These are phyloP conservation scores for Brachionus sp. DNA, from an alignment of 1,140 invertebrate genomes.

Conservation along the genomic window DNA sequence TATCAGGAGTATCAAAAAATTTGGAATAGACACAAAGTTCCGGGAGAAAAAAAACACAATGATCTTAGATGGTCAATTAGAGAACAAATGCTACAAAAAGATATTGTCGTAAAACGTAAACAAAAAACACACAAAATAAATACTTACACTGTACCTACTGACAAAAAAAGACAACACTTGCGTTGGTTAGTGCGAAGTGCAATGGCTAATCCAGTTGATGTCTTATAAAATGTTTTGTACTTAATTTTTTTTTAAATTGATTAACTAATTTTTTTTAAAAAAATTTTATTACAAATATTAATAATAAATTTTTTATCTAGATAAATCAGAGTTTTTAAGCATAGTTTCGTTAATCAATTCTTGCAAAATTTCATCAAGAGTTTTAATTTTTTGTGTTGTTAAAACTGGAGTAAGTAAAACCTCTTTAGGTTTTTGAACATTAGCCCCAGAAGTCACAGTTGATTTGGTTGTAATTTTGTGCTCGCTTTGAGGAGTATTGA, in stretches of 20 bases:
- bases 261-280: conserved; percentile 5
- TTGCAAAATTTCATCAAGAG: background rate
- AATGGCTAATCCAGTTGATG: conserved; percentile 38
- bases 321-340: background rate
- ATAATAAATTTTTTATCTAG: background rate
- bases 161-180: conserved; percentile 54
- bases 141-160: conserved; percentile 54
- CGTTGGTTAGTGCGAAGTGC: conserved; percentile 54
- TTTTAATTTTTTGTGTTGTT: background rate
- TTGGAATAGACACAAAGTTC: conserved; percentile 52
- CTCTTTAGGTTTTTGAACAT: background rate
- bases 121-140: conserved; percentile 53
- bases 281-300: conserved; percentile 6
- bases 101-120: conserved; percentile 53
- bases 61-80: conserved; percentile 55
- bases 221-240: conserved; percentile 20
- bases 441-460: background rate
- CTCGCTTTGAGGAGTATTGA: background rate
- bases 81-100: conserved; percentile 56
- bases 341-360: background rate
- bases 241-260: background rate
- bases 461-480: background rate
- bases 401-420: background rate
- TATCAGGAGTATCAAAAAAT: conserved; percentile 53
- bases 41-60: conserved; percentile 56